Percentiles rank a stretch among this genome's conserved stretches.
phyloP scores from a whole-genome alignment of 2,797 vertebrate genomes.

The Silurus aristotelis region DNA sequence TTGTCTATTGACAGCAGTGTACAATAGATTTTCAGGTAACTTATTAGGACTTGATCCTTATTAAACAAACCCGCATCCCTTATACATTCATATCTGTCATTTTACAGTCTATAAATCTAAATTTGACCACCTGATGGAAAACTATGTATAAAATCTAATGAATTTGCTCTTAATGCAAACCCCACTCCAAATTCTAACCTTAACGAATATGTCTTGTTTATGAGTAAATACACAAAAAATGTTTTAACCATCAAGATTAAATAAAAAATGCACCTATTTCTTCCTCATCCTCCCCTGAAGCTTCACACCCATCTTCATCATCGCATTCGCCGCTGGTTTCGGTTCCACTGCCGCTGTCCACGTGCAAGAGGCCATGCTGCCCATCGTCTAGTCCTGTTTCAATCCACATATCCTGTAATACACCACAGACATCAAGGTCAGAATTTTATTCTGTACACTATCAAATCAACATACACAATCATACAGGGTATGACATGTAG shows the following conservation, averaged over 20 bases:
- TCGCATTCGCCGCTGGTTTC: slow-evolving; percentile 73
- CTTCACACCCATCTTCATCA: slow-evolving; percentile 87
- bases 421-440: slow-evolving; percentile 9
- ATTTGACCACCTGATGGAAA: neutral
- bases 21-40: slow-evolving; percentile 17
- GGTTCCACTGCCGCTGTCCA: slow-evolving; percentile 62
- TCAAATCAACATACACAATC: no score
- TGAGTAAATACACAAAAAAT: neutral
- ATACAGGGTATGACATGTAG: no score
- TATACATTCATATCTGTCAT: neutral
- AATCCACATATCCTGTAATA: slow-evolving; percentile 44
- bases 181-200: neutral
- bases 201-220: neutral
- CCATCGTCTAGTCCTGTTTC: slow-evolving; percentile 55
- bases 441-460: neutral
- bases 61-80: neutral
- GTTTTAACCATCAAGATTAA: neutral
- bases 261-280: slow-evolving; percentile 61
- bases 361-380: slow-evolving; percentile 56
- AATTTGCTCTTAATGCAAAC: neutral
- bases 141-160: neutral
- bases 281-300: slow-evolving; percentile 72
- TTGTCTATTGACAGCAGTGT: slow-evolving; percentile 11
- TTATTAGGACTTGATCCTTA: neutral
- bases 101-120: neutral